A percentile compares a stretch with the other conserved stretches of the same genome.
Evolutionary conservation across 2,113 vertebrate species (phyloP).

Genomic region (Epinephelus moara): DNA sequence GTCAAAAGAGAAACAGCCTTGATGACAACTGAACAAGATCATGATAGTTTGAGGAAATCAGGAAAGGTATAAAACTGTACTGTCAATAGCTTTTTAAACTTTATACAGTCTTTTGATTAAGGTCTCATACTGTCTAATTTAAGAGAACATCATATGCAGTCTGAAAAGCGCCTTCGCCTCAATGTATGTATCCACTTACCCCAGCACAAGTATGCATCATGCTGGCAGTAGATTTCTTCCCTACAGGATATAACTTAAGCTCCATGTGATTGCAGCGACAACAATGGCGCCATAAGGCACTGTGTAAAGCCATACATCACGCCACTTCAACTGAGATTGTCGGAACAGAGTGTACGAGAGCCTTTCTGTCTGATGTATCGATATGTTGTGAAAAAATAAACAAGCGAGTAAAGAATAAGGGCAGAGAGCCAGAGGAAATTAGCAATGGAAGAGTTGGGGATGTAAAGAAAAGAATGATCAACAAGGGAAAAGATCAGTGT

Average conservation of each 20-base stretch:
- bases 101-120: background rate
- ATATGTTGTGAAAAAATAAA: constrained; percentile 11
- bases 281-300: background rate
- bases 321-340: constrained; percentile 1
- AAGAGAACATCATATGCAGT: too few species aligned
- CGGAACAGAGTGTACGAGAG: background rate
- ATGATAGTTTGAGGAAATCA: background rate
- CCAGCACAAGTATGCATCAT: background rate
- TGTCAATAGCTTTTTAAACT: too few species aligned
- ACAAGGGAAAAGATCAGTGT: constrained; percentile 57
- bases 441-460: constrained; percentile 1
- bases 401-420: background rate
- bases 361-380: constrained; percentile 28
- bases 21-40: background rate
- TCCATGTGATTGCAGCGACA: constrained; percentile 31
- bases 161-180: background rate
- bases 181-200: background rate
- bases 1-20: background rate
- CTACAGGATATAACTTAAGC: constrained; percentile 42
- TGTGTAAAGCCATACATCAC: constrained; percentile 53
- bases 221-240: constrained; percentile 1
- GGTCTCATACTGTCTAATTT: background rate
- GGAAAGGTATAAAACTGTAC: background rate
- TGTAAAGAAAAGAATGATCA: constrained; percentile 47
- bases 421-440: constrained; percentile 34